A percentile compares a stretch with the other conserved stretches of the same genome.
Evolutionary conservation across 2,888 invertebrate species (phyloP).

Genomic region (Aphrophora alni): DNA sequence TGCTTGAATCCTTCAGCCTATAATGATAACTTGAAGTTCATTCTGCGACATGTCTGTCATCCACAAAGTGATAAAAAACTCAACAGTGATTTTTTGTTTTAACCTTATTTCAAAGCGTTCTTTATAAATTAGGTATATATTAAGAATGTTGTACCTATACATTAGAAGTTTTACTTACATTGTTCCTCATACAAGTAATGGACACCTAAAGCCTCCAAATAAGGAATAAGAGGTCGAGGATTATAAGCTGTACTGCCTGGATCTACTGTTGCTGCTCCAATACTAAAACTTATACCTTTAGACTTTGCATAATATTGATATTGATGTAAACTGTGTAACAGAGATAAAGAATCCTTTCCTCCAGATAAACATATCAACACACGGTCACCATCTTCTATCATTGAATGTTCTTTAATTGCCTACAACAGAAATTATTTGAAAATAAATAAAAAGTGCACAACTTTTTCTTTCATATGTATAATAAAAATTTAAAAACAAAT

Average conservation of each 20-base stretch:
- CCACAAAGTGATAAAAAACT: no score
- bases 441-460: no score
- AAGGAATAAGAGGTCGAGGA: constrained; percentile 71
- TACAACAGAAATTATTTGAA: no score
- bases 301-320: constrained; percentile 79
- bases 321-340: constrained; percentile 83
- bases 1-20: no score
- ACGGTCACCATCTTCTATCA: constrained; percentile 83
- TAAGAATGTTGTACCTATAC: no score
- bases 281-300: constrained; percentile 75
- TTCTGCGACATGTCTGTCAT: no score
- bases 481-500: no score
- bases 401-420: constrained; percentile 82
- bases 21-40: no score
- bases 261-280: constrained; percentile 75
- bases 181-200: constrained; percentile 79
- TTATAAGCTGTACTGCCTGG: constrained; percentile 66
- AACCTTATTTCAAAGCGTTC: no score
- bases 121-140: no score
- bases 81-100: no score
- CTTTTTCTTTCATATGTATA: no score
- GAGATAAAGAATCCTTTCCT: constrained; percentile 81
- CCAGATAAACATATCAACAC: constrained; percentile 86
- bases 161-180: constrained; percentile 57
- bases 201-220: constrained; percentile 73